Evolutionary conservation across 2,888 invertebrate genomes (phyloP).

Genomic region (Macaria liturata): DNA sequence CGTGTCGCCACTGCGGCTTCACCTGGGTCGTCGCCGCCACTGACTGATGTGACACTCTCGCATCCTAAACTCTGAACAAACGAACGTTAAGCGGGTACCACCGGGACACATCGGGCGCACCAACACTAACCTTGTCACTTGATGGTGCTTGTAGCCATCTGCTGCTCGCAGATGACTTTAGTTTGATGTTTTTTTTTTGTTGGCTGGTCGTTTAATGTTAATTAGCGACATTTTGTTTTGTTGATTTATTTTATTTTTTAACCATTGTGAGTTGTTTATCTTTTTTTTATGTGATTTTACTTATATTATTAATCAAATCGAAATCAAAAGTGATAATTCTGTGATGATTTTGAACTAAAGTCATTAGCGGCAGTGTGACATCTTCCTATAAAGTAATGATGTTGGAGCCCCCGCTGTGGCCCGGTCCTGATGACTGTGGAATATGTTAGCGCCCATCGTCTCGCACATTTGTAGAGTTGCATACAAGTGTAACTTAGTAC

Average conservation of each 20-base stretch:
- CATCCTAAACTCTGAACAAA: slow-evolving; percentile 64
- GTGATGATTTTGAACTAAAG: slow-evolving; percentile 49
- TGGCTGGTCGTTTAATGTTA: slow-evolving; percentile 30
- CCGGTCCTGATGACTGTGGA: slow-evolving; percentile 79
- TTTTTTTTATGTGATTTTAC: slow-evolving; percentile 37
- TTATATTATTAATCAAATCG: slow-evolving; percentile 37
- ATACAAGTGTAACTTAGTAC: slow-evolving; percentile 79
- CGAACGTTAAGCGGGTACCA: slow-evolving; percentile 58
- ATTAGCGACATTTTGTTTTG: slow-evolving; percentile 32
- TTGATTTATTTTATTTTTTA: slow-evolving; percentile 35
- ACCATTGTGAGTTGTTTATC: slow-evolving; percentile 38
- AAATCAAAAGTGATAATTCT: slow-evolving; percentile 29
- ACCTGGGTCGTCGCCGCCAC: slow-evolving; percentile 76
- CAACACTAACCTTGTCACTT: slow-evolving; percentile 53
- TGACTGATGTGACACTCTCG: slow-evolving; percentile 64
- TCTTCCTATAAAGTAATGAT: slow-evolving; percentile 54
- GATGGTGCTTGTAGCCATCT: slow-evolving; percentile 51
- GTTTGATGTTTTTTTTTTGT: slow-evolving; percentile 44
- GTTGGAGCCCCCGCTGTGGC: slow-evolving; percentile 58
- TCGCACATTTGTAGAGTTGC: slow-evolving; percentile 73
- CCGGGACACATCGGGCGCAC: slow-evolving; percentile 75
- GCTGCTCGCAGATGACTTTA: slow-evolving; percentile 53
- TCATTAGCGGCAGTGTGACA: slow-evolving; percentile 57
- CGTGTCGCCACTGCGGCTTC: slow-evolving; percentile 79
- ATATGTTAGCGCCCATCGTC: slow-evolving; percentile 74